A percentile compares a stretch with the other conserved stretches of the same genome.
Conservation (phyloP, 2,888 invertebrate species). For the Erebia epiphron region DNA sequence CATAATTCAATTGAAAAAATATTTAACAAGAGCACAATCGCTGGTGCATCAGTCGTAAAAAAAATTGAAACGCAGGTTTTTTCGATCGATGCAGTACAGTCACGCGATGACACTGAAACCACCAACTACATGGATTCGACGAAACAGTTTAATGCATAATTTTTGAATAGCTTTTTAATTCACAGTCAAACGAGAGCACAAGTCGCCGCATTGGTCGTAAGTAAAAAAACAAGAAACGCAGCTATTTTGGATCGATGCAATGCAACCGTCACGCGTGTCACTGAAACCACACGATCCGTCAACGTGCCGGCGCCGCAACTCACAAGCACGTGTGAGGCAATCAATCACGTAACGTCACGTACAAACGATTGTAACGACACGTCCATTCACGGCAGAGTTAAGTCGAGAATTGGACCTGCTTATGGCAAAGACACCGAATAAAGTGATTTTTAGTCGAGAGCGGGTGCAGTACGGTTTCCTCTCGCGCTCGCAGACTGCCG, state of each 20-base stretch:
- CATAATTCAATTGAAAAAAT: neutral
- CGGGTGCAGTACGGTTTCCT: constrained; percentile 62
- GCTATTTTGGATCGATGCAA: constrained; percentile 70
- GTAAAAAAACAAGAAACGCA: constrained; percentile 47
- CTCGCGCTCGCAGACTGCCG: constrained; percentile 69
- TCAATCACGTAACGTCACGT: constrained; percentile 35
- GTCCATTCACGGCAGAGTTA: constrained; percentile 23
- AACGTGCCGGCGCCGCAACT: constrained; percentile 51
- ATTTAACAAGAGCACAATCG: constrained; percentile 35
- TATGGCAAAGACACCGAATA: constrained; percentile 24
- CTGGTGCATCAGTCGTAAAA: constrained; percentile 61
- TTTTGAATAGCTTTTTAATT: constrained; percentile 8
- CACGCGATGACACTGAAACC: constrained; percentile 62
- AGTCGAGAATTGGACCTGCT: constrained; percentile 25
- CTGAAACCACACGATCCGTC: constrained; percentile 54
- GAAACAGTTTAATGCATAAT: neutral
- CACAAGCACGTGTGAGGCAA: constrained; percentile 51
- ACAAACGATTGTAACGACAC: constrained; percentile 22
- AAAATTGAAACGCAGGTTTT: constrained; percentile 53
- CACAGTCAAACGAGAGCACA: constrained; percentile 6
- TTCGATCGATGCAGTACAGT: constrained; percentile 63
- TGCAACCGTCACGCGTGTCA: constrained; percentile 62
- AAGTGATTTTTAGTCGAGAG: constrained; percentile 31
- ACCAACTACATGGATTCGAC: constrained; percentile 26
- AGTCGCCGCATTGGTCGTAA: constrained; percentile 60